phyloP scores from a whole-genome alignment of 2,888 invertebrate species.

The Sussaba pulchella region DNA sequence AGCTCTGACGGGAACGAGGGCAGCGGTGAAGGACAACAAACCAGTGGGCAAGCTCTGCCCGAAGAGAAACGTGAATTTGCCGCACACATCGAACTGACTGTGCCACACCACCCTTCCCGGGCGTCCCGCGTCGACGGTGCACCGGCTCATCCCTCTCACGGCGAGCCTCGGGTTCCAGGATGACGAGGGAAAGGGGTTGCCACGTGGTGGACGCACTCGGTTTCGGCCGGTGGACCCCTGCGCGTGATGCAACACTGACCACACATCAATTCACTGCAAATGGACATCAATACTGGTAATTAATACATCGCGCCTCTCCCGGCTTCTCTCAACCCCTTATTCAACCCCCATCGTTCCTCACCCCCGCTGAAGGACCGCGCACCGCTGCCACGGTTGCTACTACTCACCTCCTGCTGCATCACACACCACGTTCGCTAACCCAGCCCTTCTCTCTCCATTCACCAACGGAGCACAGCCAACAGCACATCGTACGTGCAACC shows the following conservation, averaged over 20 bases:
- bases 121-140: constrained; percentile 50
- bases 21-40: constrained; percentile 38
- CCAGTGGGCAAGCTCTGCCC: constrained; percentile 49
- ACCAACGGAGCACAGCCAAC: constrained; percentile 33
- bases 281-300: constrained; percentile 85
- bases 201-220: constrained; percentile 75
- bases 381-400: constrained; percentile 57
- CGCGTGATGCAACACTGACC: constrained; percentile 84
- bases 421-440: constrained; percentile 54
- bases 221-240: constrained; percentile 82
- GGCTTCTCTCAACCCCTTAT: constrained; percentile 68
- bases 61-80: constrained; percentile 66
- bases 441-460: constrained; percentile 62
- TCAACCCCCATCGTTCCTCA: constrained; percentile 62
- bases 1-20: constrained; percentile 58
- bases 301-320: constrained; percentile 84
- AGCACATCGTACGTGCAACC: constrained; percentile 35
- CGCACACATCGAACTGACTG: constrained; percentile 61
- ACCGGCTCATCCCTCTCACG: constrained; percentile 78
- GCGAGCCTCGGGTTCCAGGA: constrained; percentile 43
- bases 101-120: constrained; percentile 53
- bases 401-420: constrained; percentile 63
- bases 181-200: constrained; percentile 51
- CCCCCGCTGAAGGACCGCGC: constrained; percentile 46
- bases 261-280: constrained; percentile 85